Evolutionary conservation across 2,888 invertebrate genomes (phyloP).

Genomic region (Poecilobothrus nobilitatus): DNA sequence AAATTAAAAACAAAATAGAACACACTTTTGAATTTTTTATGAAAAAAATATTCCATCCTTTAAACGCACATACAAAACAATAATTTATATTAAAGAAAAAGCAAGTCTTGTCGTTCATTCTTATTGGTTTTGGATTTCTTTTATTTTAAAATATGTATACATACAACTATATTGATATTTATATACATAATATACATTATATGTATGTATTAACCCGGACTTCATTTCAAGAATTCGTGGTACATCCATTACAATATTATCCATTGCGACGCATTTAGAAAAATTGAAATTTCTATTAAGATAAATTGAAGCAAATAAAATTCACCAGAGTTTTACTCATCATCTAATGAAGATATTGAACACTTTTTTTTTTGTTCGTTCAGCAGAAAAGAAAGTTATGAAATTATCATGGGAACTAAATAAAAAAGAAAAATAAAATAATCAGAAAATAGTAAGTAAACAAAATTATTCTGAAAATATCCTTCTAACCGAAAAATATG

Average conservation of each 20-base stretch:
- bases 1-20: too few species aligned
- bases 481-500: not conserved
- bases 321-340: not conserved
- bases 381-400: not conserved
- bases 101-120: too few species aligned
- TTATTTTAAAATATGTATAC: too few species aligned
- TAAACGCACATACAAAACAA: too few species aligned
- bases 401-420: not conserved
- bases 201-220: not conserved
- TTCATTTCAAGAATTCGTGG: not conserved
- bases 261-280: not conserved
- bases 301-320: not conserved
- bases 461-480: not conserved
- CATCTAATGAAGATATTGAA: not conserved
- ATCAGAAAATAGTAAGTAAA: not conserved
- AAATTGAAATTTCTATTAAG: conserved; percentile 4
- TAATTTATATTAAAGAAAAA: too few species aligned
- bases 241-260: not conserved
- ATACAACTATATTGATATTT: too few species aligned
- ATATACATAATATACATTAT: too few species aligned
- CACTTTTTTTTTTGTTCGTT: not conserved
- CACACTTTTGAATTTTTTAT: too few species aligned
- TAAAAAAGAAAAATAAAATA: not conserved
- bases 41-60: too few species aligned
- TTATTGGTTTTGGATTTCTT: too few species aligned